These are phyloP conservation scores for Pampus argenteus DNA, from an alignment of 2,797 vertebrate species.

Conservation along the genomic window DNA sequence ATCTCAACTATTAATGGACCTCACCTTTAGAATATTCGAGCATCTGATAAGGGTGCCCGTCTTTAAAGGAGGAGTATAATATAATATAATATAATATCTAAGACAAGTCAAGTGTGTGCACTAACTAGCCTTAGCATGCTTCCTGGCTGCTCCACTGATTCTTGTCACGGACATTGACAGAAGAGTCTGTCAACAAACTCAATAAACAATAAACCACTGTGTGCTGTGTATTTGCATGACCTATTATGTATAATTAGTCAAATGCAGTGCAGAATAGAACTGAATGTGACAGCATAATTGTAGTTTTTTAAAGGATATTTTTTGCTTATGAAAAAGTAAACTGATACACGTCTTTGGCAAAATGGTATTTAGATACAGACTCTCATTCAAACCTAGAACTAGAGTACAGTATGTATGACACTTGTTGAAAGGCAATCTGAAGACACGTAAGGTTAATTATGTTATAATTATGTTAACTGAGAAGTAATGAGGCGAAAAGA, in stretches of 20 bases:
- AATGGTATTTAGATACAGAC: neutral
- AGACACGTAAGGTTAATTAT: constrained; percentile 60
- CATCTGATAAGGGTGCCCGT: too few relatives aligned
- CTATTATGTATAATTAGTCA: constrained; percentile 19
- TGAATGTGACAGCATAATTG: constrained; percentile 5
- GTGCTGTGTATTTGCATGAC: neutral
- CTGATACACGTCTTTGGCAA: neutral
- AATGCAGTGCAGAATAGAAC: constrained; percentile 5
- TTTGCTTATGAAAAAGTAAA: neutral
- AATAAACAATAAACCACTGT: neutral
- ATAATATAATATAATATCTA: too few relatives aligned
- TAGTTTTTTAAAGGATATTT: too few relatives aligned
- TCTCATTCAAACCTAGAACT: neutral
- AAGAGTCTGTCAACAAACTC: too few relatives aligned
- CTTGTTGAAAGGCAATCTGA: constrained; percentile 40
- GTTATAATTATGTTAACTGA: constrained; percentile 72
- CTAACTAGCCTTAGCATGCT: too few relatives aligned
- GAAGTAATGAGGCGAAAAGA: constrained; percentile 70
- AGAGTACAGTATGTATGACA: constrained; percentile 7
- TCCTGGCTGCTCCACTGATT: too few relatives aligned
- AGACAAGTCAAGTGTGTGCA: too few relatives aligned
- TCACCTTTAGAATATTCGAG: too few relatives aligned
- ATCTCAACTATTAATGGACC: constrained; percentile 37
- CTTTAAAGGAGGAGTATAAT: too few relatives aligned
- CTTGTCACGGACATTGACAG: too few relatives aligned